Percentiles rank a stretch among this genome's conserved stretches.
Evolutionary conservation across 2,888 invertebrate genomes (phyloP).

Genomic region (Hypena proboscidalis): DNA sequence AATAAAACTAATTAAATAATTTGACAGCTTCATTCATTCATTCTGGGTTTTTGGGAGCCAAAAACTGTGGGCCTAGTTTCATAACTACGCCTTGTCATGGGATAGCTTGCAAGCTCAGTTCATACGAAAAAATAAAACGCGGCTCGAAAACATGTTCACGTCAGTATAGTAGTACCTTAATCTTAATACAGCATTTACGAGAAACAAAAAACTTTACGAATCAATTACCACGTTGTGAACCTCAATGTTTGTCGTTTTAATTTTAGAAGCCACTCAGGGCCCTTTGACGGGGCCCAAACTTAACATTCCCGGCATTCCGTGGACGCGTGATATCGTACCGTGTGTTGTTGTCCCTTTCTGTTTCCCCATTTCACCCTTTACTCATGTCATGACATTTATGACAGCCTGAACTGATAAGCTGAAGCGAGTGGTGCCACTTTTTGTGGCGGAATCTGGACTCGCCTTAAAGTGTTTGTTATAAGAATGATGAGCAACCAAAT

Average conservation of each 20-base stretch:
- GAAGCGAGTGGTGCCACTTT: conserved; percentile 42
- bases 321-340: conserved; percentile 63
- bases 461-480: conserved; percentile 3
- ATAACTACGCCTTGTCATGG: too few species aligned
- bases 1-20: too few species aligned
- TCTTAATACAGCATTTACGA: conserved; percentile 29
- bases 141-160: too few species aligned
- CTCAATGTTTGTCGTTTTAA: conserved; percentile 78
- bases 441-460: conserved; percentile 4
- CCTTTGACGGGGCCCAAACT: conserved; percentile 71
- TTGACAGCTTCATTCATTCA: too few species aligned
- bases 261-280: conserved; percentile 75
- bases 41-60: too few species aligned
- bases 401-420: conserved; percentile 52
- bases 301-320: conserved; percentile 74
- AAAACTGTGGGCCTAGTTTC: too few species aligned
- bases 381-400: conserved; percentile 46
- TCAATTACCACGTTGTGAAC: conserved; percentile 64
- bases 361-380: conserved; percentile 53
- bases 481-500: too few species aligned
- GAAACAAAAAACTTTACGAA: conserved; percentile 51
- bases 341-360: conserved; percentile 56
- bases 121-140: too few species aligned
- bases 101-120: too few species aligned
- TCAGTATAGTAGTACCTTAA: not conserved